Base-by-base conservation (phyloP, 2,113 vertebrate species). In the Galbula dea region DNA sequence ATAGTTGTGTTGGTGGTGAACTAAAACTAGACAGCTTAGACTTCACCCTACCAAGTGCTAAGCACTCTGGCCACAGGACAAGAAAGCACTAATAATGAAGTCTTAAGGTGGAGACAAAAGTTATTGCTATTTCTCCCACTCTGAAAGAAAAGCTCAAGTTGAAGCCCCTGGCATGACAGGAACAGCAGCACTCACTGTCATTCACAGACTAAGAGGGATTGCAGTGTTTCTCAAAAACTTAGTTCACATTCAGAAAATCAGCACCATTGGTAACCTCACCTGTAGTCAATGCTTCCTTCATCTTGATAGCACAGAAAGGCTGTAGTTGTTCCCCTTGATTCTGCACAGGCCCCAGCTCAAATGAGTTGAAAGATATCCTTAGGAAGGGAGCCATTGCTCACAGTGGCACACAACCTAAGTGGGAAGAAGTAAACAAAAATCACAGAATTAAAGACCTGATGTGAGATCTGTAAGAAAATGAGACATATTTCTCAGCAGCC, bases 261-360 rank as follows among this genome's bases (percentile, higher is more conserved):
- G 34, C 61, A 17, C 20, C 27, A 8, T 55, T 61, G 69, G 55
- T 67, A 77, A 55, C 59, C 96, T 97, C 95, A 99, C 99, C 99
- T 93, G 99, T 99, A 84, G 97, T 98, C 80, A 99, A 95, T 1
- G 99, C 98, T 94, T 99, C 99, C 97, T 99, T 99, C 98, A 99
- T 98, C 97, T 99, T 99, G 95, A 99, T 98, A 6, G 99, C 99
- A 90, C 98, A 99, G 96, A 99, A 99, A 36, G 99, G 99, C 34
- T 98, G 97, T 4, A 62, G 80, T 0, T 95, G 96, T 3, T 98
- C 98, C 0, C 88, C 86, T n/a, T 96, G 83, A 1, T 96, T 94
- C 71, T 98, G 96, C 79, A 98, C 92, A 46, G 98, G 84, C 21
- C 99, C 99, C 92, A 99, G 94, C 89, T 99, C 99, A 21, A 98